These are phyloP conservation scores for Pristis pectinata DNA, from an alignment of 2,797 vertebrate species.

Conservation along the genomic window DNA sequence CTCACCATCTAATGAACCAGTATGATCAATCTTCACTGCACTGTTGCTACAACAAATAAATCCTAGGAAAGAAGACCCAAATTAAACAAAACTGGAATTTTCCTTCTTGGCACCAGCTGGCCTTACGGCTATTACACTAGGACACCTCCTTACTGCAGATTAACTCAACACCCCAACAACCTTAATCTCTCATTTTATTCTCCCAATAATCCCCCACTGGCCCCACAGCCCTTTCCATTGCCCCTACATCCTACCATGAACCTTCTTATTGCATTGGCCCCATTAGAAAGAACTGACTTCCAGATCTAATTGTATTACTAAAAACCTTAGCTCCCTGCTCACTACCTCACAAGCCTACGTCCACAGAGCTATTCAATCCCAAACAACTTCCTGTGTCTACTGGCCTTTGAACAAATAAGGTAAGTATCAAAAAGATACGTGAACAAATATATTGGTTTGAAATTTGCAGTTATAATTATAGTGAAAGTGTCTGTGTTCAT, in stretches of 20 bases:
- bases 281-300: neutral
- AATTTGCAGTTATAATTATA: too few relatives aligned
- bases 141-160: neutral
- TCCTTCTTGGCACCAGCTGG: neutral
- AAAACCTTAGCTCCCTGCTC: neutral
- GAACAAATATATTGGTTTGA: neutral
- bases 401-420: neutral
- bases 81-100: neutral
- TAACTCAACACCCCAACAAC: neutral
- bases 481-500: too few relatives aligned
- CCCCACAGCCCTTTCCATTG: neutral
- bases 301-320: neutral
- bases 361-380: neutral
- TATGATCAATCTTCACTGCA: too few relatives aligned
- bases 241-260: neutral
- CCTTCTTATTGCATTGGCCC: too few relatives aligned
- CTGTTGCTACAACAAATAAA: too few relatives aligned
- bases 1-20: too few relatives aligned
- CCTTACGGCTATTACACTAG: neutral
- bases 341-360: neutral
- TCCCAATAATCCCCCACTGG: neutral
- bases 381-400: neutral
- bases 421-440: neutral
- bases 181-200: neutral
- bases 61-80: too few relatives aligned